Percentiles rank a stretch among this genome's conserved stretches.
These are phyloP conservation scores for Eunapius fragilis DNA, from an alignment of 37 sponge, comb jelly and placozoan genomes.

Conservation along the genomic window DNA sequence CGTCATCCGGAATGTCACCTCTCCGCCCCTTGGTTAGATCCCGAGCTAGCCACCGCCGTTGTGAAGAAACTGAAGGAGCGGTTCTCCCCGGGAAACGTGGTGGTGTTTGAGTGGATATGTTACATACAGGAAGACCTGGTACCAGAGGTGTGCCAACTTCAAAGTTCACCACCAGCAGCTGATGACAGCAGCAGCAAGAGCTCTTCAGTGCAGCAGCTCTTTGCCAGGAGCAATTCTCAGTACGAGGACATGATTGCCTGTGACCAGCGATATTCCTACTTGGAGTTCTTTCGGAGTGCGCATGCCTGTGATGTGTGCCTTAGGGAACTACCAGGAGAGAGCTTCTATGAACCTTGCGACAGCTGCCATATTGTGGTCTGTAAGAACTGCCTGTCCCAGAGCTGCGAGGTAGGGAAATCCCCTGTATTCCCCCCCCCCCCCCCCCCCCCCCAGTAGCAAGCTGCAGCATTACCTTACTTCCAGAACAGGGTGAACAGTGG, in stretches of 20 bases:
- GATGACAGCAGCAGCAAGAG: not conserved
- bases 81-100: conserved; percentile 55
- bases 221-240: conserved; percentile 56
- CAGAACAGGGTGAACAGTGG: conserved; percentile 36
- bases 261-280: conserved; percentile 41
- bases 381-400: conserved; percentile 41
- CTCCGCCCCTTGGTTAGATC: conserved; percentile 64
- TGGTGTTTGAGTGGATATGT: conserved; percentile 64
- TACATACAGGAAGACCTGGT: conserved; percentile 55
- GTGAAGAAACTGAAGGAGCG: conserved; percentile 13
- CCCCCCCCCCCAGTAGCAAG: not conserved
- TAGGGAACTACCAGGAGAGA: conserved; percentile 16
- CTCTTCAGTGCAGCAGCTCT: conserved; percentile 9
- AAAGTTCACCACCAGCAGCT: not conserved
- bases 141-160: conserved; percentile 10
- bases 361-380: conserved; percentile 54
- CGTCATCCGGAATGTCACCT: conserved; percentile 54
- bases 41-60: conserved; percentile 1
- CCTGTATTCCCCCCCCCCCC: not conserved
- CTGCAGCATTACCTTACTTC: not conserved
- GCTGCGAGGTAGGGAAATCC: conserved; percentile 41
- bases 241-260: conserved; percentile 54
- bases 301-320: conserved; percentile 68
- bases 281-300: conserved; percentile 36
- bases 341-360: conserved; percentile 34